A percentile compares a stretch with the other conserved stretches of the same genome.
Evolutionary conservation across 2,888 invertebrate species (phyloP).

Genomic region (Eupithecia subumbrata): DNA sequence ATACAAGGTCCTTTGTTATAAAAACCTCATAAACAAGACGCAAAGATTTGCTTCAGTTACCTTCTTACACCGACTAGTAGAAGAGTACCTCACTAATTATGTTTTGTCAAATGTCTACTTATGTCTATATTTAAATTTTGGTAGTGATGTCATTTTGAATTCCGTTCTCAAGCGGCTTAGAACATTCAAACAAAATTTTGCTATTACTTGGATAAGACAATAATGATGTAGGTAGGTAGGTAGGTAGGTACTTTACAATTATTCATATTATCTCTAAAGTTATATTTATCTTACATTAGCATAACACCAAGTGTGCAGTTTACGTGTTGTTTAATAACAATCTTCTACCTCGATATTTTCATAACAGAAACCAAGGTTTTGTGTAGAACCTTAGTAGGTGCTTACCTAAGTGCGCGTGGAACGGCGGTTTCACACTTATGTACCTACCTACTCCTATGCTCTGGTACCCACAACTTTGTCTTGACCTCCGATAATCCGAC

Average conservation of each 20-base stretch:
- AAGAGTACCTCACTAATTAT: neutral
- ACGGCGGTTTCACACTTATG: neutral
- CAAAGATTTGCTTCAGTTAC: neutral
- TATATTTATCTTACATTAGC: neutral
- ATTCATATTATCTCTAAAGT: neutral
- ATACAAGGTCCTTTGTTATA: neutral
- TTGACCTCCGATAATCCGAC: neutral
- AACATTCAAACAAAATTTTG: neutral
- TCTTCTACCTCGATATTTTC: neutral
- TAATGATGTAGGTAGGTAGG: neutral
- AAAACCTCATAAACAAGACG: neutral
- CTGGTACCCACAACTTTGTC: neutral
- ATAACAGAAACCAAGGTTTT: neutral
- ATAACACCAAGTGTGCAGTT: slow-evolving; percentile 1
- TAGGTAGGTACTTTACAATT: neutral
- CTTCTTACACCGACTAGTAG: neutral
- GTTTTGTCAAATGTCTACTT: neutral
- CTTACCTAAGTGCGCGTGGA: neutral
- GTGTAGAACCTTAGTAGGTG: neutral
- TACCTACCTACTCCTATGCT: neutral
- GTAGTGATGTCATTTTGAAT: neutral
- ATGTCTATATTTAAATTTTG: neutral
- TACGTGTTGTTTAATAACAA: slow-evolving; percentile 2
- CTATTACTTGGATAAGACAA: neutral
- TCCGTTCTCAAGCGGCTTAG: neutral